Evolutionary conservation across 2,797 vertebrate genomes (phyloP).

Genomic region (Squalus acanthias): DNA sequence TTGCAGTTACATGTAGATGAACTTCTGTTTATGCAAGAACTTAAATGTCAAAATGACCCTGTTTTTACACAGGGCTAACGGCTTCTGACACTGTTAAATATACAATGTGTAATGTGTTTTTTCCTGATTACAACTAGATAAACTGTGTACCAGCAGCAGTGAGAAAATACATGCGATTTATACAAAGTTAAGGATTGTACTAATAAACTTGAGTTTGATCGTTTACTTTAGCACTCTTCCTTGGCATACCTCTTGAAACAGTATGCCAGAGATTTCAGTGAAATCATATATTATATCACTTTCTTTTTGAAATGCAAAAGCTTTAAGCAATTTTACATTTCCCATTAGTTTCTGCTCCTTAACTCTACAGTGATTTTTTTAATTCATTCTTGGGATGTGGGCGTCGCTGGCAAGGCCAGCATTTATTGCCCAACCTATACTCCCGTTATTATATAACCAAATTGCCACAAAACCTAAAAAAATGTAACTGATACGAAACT

Average conservation of each 20-base stretch:
- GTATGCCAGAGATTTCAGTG: conserved; percentile 13
- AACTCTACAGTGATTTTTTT: neutral
- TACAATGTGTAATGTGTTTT: conserved; percentile 35
- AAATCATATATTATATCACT: neutral
- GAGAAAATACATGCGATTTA: conserved; percentile 33
- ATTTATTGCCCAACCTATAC: neutral
- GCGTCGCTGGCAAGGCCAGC: too few relatives aligned
- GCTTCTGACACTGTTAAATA: conserved; percentile 38
- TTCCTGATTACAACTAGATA: conserved; percentile 32
- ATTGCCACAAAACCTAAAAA: neutral
- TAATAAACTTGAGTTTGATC: conserved; percentile 33
- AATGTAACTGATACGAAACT: neutral
- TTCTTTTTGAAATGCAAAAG: neutral
- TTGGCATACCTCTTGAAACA: conserved; percentile 22
- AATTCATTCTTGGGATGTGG: too few relatives aligned
- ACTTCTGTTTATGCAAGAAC: neutral
- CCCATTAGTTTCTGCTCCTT: neutral
- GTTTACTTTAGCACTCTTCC: conserved; percentile 8
- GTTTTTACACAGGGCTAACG: conserved; percentile 28
- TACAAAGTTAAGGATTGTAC: conserved; percentile 32
- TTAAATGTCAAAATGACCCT: conserved; percentile 23
- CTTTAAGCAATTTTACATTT: neutral
- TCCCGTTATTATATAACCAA: neutral
- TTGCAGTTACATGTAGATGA: neutral
- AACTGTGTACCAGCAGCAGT: conserved; percentile 26